Evolutionary conservation across 2,113 vertebrate species (phyloP), one percentile per base, ranked within the genome.

Genomic region (Zapornia atra): DNA sequence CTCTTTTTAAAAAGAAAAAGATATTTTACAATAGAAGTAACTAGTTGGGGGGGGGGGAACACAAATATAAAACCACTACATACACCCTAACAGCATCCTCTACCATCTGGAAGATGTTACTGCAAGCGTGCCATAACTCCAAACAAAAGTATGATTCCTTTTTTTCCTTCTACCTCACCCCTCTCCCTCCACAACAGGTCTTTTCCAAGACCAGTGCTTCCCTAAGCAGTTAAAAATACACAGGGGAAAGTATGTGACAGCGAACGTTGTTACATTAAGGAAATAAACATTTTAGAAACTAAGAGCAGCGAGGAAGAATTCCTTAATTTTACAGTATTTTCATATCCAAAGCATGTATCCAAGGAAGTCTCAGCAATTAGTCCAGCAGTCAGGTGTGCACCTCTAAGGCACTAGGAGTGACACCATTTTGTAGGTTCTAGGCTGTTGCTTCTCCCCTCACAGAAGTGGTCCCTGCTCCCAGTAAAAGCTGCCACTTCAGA

Each of bases 81-180:
- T 63, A 46, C 8, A 78, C 25, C 20, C 17, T 14, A 82, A 63
- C 17, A 79, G 28, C 38, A 89, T 56, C 44, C 65, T 34, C 80
- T 42, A 11, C 18, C 59, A 53, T 6, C 42, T 28, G 18, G 48
- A 82, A 87, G 61, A 42, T 13, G 42, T 21, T 64, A 63, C 5
- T 51, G 48, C 34, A 64, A 69, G 31, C 0, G 0, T 68, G 61
- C 5, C 11, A 4, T 16, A 82, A 85, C 10, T 44, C 33, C 53
- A 68, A 65, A 59, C 56, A 87, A 82, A 70, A 65, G 44, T 10
- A 24, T 21, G 0, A 16, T 5, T 5, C 40, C 44, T 46, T 46
- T 15, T 46, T 29, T 75, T 46, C 34, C 36, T 63, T 84, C 42
- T 50, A 48, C 20, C 38, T 88, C 22, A 44, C 6, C 10, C 10